Percentiles rank a stretch among this genome's conserved stretches.
phyloP scores from a whole-genome alignment of 2,113 vertebrate genomes.

The Mellivora capensis region DNA sequence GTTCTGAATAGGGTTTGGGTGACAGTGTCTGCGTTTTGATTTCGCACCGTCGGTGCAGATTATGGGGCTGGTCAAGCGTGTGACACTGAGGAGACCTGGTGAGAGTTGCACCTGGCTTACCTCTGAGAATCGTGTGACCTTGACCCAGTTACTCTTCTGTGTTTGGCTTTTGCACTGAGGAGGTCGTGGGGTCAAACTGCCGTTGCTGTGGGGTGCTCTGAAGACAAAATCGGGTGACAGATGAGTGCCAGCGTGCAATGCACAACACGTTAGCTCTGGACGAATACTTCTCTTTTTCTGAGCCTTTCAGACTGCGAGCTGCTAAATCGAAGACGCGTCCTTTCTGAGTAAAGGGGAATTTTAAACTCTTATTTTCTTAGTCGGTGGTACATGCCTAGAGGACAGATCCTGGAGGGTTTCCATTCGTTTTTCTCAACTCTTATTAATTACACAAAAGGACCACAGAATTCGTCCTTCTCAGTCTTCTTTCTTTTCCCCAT shows the following conservation, averaged over 20 bases:
- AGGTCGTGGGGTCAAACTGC: background rate
- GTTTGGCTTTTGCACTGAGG: background rate
- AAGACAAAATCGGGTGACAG: background rate
- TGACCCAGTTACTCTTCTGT: background rate
- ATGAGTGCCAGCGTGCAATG: background rate
- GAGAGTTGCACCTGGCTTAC: background rate
- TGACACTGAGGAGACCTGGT: background rate
- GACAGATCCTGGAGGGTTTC: background rate
- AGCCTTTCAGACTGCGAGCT: background rate
- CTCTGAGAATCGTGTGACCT: background rate
- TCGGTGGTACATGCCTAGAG: background rate
- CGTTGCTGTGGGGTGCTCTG: background rate
- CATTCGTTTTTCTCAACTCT: conserved; percentile 21
- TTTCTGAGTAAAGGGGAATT: background rate
- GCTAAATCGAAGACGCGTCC: background rate
- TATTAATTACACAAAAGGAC: background rate
- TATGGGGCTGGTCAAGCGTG: background rate
- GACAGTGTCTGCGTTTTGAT: background rate
- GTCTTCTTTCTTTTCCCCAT: conserved; percentile 73
- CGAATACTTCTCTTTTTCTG: background rate
- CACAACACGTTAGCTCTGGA: background rate
- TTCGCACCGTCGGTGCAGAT: background rate
- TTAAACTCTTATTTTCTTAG: conserved; percentile 19
- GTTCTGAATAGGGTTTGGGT: background rate
- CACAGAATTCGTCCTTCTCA: conserved; percentile 16